Conservation (phyloP, 1,140 invertebrate species). For the Drosophila dunni region DNA sequence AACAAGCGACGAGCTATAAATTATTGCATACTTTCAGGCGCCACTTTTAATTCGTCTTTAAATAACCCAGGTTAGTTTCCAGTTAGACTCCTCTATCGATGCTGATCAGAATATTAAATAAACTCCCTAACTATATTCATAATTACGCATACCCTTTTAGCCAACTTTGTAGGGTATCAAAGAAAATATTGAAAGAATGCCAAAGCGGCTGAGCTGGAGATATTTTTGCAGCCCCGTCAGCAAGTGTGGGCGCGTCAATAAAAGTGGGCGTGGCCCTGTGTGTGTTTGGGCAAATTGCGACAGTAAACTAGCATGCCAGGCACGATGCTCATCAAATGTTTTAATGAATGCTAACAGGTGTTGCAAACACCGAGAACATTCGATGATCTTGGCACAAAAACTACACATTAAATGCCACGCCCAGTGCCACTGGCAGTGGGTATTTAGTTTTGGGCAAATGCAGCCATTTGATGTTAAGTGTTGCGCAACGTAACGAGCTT, state of each 20-base stretch:
- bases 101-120: no score
- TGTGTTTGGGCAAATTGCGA: slow-evolving; percentile 1
- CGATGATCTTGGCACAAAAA: slow-evolving; percentile 23
- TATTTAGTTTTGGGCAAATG: slow-evolving; percentile 26
- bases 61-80: no score
- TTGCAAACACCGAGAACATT: slow-evolving; percentile 4
- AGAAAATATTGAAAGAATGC: background rate
- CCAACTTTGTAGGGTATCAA: no score
- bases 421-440: background rate
- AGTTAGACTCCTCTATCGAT: no score
- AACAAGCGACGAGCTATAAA: no score
- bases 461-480: slow-evolving; percentile 40
- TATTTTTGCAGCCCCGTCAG: slow-evolving; percentile 44
- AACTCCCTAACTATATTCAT: no score
- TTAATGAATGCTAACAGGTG: slow-evolving; percentile 52
- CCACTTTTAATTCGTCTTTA: no score
- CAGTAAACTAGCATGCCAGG: slow-evolving; percentile 24
- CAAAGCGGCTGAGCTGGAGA: background rate
- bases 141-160: no score
- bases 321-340: slow-evolving; percentile 18
- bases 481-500: slow-evolving; percentile 61
- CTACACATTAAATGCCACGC: slow-evolving; percentile 22
- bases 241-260: slow-evolving; percentile 73
- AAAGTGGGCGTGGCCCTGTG: slow-evolving; percentile 43
- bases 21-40: no score